Conservation (phyloP, 2,797 vertebrate genomes). For the Picus viridis region DNA sequence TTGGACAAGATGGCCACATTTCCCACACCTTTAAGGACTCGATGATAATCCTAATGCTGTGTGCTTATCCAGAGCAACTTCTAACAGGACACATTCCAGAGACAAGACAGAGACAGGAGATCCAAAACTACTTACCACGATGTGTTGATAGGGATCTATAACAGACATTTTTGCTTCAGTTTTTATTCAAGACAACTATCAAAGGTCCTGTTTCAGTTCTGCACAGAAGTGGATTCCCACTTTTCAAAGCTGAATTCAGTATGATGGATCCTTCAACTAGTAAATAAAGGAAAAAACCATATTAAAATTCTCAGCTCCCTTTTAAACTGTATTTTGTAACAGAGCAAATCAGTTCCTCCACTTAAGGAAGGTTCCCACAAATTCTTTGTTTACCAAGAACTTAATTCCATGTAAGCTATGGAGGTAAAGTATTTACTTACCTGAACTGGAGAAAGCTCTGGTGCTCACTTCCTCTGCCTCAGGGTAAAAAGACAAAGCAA, state of each 20-base stretch:
- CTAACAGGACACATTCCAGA: neutral
- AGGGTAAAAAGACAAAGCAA: neutral
- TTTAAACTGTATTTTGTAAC: neutral
- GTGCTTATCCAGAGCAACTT: neutral
- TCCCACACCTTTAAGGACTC: neutral
- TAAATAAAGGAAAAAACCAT: conserved; percentile 46
- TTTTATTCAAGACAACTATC: neutral
- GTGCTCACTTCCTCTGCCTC: neutral
- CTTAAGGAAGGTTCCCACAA: neutral
- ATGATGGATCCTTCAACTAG: conserved; percentile 31
- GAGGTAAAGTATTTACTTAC: neutral
- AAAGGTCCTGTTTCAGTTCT: neutral
- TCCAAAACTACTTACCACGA: conserved; percentile 88
- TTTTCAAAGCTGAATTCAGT: neutral
- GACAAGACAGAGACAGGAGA: neutral
- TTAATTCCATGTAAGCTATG: neutral
- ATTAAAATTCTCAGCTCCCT: neutral
- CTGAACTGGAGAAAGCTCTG: neutral
- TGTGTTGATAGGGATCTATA: conserved; percentile 89
- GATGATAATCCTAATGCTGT: neutral
- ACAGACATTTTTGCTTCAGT: conserved; percentile 84
- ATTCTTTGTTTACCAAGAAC: neutral
- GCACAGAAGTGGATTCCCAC: conserved; percentile 9
- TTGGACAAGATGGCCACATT: neutral
- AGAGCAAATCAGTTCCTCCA: neutral